Evolutionary conservation across 1,140 invertebrate genomes (phyloP).

Genomic region (Aphis gossypii): DNA sequence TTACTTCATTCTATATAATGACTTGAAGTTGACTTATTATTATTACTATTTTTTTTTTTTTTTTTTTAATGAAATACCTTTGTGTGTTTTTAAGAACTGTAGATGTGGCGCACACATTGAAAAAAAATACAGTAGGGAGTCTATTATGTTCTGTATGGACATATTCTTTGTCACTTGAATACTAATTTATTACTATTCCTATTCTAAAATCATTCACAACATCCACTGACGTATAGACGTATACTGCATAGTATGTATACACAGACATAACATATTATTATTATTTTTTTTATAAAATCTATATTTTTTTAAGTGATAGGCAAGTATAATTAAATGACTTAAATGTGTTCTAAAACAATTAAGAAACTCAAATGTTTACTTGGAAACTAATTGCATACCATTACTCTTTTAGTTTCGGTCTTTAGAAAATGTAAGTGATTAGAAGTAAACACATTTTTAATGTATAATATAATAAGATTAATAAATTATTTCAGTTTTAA

Average conservation of each 20-base stretch:
- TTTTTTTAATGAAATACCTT: not conserved
- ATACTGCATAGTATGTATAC: not conserved
- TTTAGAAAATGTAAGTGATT: not conserved
- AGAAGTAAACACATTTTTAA: not conserved
- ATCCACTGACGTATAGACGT: not conserved
- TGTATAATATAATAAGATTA: not conserved
- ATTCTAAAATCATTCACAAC: not conserved
- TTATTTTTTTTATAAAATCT: not conserved
- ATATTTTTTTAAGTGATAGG: not conserved
- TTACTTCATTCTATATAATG: not conserved
- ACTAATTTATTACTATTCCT: not conserved
- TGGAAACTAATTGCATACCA: not conserved
- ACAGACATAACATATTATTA: too few relatives aligned
- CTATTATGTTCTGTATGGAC: not conserved
- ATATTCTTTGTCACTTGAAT: not conserved
- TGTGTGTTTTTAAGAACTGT: not conserved
- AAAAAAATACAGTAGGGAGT: not conserved
- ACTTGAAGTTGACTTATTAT: not conserved
- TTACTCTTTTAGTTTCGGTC: not conserved
- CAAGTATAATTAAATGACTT: not conserved
- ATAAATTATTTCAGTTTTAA: not conserved
- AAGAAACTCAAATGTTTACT: not conserved
- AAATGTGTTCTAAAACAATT: not conserved
- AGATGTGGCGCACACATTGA: not conserved
- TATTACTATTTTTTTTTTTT: too few relatives aligned